Evolutionary conservation across 2,113 vertebrate species (phyloP).

Genomic region (Guaruba guarouba): DNA sequence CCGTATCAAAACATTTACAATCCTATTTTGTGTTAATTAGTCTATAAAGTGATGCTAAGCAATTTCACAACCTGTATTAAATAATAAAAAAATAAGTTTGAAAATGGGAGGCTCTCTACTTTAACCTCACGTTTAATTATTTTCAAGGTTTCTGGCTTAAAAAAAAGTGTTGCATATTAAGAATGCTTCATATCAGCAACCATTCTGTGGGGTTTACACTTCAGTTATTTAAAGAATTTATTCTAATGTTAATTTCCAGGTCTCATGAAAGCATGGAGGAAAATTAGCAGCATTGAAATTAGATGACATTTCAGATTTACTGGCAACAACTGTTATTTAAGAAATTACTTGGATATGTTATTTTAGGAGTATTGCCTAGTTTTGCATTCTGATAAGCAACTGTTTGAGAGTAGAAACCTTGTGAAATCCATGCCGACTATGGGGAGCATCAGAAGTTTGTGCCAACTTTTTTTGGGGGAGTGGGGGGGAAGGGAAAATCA

Average conservation of each 20-base stretch:
- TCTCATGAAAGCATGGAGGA: background rate
- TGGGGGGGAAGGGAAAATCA: accelerated
- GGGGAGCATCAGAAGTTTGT: background rate
- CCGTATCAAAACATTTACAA: background rate
- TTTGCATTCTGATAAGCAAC: background rate
- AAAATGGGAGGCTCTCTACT: background rate
- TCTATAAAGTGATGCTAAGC: background rate
- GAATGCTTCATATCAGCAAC: background rate
- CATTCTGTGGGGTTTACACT: background rate
- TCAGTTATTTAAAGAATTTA: background rate
- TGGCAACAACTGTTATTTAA: background rate
- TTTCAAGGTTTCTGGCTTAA: background rate
- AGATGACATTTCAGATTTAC: background rate
- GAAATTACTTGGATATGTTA: background rate
- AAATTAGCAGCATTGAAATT: background rate
- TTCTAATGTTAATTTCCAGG: background rate
- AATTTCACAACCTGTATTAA: background rate
- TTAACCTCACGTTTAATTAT: background rate
- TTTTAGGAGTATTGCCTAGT: background rate
- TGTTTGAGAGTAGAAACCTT: background rate
- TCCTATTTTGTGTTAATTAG: background rate
- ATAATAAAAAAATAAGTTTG: background rate
- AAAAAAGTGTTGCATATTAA: background rate
- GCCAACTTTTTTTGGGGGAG: background rate
- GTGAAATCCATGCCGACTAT: background rate